A percentile compares a stretch with the other conserved stretches of the same genome.
Conservation (phyloP, 2,113 vertebrate species). For the Barnardius zonarius region DNA sequence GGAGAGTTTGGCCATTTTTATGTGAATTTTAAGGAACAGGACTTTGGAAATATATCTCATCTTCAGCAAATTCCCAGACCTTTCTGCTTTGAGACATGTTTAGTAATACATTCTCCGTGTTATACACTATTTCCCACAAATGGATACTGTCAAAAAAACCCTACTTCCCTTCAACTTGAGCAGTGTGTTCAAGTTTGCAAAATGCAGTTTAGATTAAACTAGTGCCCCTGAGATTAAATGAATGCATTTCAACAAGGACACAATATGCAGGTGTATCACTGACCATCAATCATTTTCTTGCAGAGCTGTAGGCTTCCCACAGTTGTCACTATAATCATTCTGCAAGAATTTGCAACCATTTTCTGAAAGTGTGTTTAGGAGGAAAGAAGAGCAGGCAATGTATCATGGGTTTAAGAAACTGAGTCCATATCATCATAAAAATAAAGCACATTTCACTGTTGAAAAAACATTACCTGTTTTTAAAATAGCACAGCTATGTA, state of each 20-base stretch:
- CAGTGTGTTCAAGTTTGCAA: not conserved
- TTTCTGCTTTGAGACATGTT: not conserved
- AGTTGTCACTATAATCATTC: not conserved
- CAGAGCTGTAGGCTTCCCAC: not conserved
- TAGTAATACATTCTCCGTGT: not conserved
- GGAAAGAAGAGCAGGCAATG: not conserved
- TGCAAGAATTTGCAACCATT: conserved; percentile 5
- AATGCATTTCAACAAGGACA: not conserved
- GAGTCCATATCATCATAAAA: not conserved
- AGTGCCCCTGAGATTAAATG: conserved; percentile 13
- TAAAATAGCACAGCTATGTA: not conserved
- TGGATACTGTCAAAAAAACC: not conserved
- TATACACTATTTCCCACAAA: not conserved
- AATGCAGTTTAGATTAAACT: conserved; percentile 24
- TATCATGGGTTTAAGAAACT: not conserved
- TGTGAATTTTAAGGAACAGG: conserved; percentile 6
- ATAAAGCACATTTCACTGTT: not conserved
- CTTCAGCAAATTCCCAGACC: not conserved
- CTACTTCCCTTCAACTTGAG: not conserved
- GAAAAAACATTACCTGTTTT: not conserved
- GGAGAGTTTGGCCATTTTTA: not conserved
- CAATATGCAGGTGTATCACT: not conserved
- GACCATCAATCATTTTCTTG: conserved; percentile 34
- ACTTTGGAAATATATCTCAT: not conserved
- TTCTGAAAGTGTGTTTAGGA: not conserved